Evolutionary conservation across 2,888 invertebrate genomes (phyloP).

Genomic region (Polyploca ridens): DNA sequence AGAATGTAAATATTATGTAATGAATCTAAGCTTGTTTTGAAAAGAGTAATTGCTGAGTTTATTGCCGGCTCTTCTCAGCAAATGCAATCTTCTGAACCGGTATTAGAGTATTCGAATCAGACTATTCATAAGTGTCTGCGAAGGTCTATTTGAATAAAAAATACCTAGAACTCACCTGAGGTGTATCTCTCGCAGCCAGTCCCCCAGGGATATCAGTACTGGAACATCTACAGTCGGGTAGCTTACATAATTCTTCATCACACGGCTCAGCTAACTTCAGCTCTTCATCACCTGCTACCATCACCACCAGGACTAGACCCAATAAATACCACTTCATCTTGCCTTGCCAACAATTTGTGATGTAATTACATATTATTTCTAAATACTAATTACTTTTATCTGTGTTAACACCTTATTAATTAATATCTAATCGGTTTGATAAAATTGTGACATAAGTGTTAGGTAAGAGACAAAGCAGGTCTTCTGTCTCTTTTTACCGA

Average conservation of each 20-base stretch:
- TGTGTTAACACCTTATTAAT: not conserved
- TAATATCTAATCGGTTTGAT: not conserved
- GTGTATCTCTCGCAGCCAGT: constrained; percentile 67
- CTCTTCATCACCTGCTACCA: constrained; percentile 33
- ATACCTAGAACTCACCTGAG: constrained; percentile 81
- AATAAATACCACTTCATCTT: constrained; percentile 31
- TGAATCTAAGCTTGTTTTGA: too few relatives aligned
- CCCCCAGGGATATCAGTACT: constrained; percentile 74
- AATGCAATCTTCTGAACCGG: too few relatives aligned
- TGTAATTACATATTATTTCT: not conserved
- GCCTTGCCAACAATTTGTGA: not conserved
- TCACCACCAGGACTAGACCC: constrained; percentile 24
- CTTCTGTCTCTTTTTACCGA: too few relatives aligned
- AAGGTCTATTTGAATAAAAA: too few relatives aligned
- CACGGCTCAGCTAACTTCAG: constrained; percentile 59
- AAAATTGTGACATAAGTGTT: not conserved
- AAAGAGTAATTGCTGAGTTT: too few relatives aligned
- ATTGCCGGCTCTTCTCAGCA: too few relatives aligned
- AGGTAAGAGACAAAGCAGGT: too few relatives aligned
- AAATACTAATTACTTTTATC: not conserved
- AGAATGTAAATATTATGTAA: too few relatives aligned
- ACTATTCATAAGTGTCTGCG: too few relatives aligned
- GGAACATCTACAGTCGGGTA: constrained; percentile 84
- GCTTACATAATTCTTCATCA: constrained; percentile 63
- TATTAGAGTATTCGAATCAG: too few relatives aligned